Percentiles rank a stretch among this genome's conserved stretches.
These are phyloP conservation scores for Trilocha varians DNA, from an alignment of 2,888 invertebrate species.

Conservation along the genomic window DNA sequence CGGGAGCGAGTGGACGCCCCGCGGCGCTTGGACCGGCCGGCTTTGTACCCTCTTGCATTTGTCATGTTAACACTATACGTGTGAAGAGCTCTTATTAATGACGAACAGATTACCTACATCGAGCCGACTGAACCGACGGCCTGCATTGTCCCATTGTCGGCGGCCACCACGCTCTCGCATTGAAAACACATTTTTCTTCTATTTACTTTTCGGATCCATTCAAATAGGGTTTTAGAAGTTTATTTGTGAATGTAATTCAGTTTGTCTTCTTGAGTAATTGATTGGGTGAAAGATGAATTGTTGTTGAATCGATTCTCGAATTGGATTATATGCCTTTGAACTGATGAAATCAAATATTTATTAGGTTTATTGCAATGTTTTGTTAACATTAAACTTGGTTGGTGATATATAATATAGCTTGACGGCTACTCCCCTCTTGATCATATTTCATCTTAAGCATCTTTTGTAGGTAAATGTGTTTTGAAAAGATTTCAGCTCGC, in stretches of 20 bases:
- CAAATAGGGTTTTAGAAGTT: conserved; percentile 21
- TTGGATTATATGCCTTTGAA: neutral
- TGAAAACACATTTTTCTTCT: conserved; percentile 36
- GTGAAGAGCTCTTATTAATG: conserved; percentile 69
- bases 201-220: conserved; percentile 39
- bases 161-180: conserved; percentile 29
- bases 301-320: neutral
- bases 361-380: neutral
- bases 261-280: conserved; percentile 11
- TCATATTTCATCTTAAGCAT: no score
- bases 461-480: no score
- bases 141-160: conserved; percentile 43
- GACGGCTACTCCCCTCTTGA: no score
- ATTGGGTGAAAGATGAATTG: neutral
- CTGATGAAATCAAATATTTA: no score
- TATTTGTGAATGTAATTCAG: conserved; percentile 25
- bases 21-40: conserved; percentile 26
- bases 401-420: no score
- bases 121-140: conserved; percentile 28
- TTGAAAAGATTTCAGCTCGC: no score
- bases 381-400: no score
- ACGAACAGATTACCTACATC: conserved; percentile 47
- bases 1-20: conserved; percentile 42
- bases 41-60: conserved; percentile 53
- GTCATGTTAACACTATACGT: conserved; percentile 70